A percentile compares a stretch with the other conserved stretches of the same genome.
Conservation (phyloP, 2,797 vertebrate species). For the Tangara arthus region DNA sequence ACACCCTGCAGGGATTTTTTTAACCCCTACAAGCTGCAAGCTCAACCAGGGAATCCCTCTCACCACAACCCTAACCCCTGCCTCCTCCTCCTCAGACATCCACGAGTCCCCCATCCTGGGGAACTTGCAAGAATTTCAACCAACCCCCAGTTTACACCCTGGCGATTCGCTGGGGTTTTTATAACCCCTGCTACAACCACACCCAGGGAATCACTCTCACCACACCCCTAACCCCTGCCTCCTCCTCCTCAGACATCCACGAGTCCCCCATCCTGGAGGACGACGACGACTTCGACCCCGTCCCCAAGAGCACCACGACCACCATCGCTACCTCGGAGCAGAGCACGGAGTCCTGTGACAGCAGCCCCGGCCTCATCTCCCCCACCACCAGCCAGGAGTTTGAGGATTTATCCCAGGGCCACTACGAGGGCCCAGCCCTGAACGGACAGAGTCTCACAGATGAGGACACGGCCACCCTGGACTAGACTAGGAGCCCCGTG, state of each 20-base stretch:
- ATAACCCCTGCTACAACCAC: fast-evolving
- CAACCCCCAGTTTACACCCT: fast-evolving
- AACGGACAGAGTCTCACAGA: conserved; percentile 79
- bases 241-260: conserved; percentile 78
- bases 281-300: conserved; percentile 87
- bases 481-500: not conserved
- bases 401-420: conserved; percentile 89
- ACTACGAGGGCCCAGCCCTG: conserved; percentile 76
- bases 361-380: conserved; percentile 89
- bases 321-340: conserved; percentile 89
- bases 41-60: no score
- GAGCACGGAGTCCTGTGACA: conserved; percentile 94
- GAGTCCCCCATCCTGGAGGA: conserved; percentile 86
- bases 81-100: no score
- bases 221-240: fast-evolving
- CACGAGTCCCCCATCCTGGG: no score
- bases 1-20: no score
- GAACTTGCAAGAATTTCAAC: no score
- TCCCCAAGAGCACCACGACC: conserved; percentile 81
- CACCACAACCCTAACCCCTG: no score
- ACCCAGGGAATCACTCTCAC: fast-evolving
- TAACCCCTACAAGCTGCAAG: no score
- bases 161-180: fast-evolving
- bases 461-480: conserved; percentile 31
- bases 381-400: conserved; percentile 90